These are phyloP conservation scores for Clostera curtula DNA, from an alignment of 2,888 invertebrate species.

Conservation along the genomic window DNA sequence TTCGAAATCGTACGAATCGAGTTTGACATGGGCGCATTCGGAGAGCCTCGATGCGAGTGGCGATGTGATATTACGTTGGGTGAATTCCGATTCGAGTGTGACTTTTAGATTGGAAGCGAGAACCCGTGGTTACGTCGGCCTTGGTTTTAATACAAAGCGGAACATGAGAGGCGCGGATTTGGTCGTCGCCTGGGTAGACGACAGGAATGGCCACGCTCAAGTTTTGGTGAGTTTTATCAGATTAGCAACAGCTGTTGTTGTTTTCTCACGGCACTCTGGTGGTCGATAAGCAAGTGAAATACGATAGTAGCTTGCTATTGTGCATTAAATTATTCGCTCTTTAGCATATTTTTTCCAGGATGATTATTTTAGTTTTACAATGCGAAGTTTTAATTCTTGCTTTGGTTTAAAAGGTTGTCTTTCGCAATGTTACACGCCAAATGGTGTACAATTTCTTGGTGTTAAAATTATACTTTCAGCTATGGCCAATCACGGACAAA, in stretches of 20 bases:
- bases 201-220: slow-evolving; percentile 78
- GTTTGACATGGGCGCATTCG: slow-evolving; percentile 76
- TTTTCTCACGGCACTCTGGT: slow-evolving; percentile 23
- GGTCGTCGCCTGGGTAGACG: slow-evolving; percentile 92
- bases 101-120: slow-evolving; percentile 89
- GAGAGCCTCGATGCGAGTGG: slow-evolving; percentile 72
- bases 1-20: slow-evolving; percentile 59
- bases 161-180: slow-evolving; percentile 89
- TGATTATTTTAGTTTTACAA: not conserved
- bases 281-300: slow-evolving; percentile 15
- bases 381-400: too few species aligned
- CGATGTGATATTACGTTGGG: slow-evolving; percentile 79
- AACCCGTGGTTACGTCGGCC: slow-evolving; percentile 89
- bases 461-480: too few species aligned
- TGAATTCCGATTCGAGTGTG: slow-evolving; percentile 83
- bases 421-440: too few species aligned
- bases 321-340: slow-evolving; percentile 8
- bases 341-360: slow-evolving; percentile 1
- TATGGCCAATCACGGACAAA: too few species aligned
- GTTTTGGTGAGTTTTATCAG: slow-evolving; percentile 81
- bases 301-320: slow-evolving; percentile 11
- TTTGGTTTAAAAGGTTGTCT: too few species aligned
- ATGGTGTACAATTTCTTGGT: too few species aligned
- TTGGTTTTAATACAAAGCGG: slow-evolving; percentile 89
- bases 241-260: slow-evolving; percentile 34